phyloP scores from a whole-genome alignment of 2,113 vertebrate species.

The Dromaius novaehollandiae region DNA sequence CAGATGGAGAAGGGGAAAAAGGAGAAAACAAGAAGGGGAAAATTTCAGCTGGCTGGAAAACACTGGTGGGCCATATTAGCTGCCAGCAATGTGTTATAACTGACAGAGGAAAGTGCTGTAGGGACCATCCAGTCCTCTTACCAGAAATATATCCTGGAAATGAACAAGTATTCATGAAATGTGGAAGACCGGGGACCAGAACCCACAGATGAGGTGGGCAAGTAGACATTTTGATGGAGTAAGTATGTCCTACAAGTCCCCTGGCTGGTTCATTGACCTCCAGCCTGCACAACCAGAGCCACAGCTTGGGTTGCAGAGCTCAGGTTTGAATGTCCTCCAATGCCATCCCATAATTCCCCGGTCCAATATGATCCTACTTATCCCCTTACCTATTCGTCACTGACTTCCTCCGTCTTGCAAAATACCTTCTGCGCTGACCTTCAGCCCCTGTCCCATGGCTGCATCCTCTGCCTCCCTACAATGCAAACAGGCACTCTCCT shows the following conservation, averaged over 20 bases:
- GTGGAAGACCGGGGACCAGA: not conserved
- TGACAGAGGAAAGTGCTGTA: not conserved
- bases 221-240: not conserved
- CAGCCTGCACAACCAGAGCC: not conserved
- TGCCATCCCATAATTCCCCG: not conserved
- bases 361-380: not conserved
- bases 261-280: not conserved
- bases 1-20: not conserved
- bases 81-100: not conserved
- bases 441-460: not conserved
- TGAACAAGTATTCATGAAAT: not conserved
- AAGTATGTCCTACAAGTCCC: not conserved
- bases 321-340: not conserved
- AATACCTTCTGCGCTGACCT: not conserved
- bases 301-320: not conserved
- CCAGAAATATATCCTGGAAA: not conserved
- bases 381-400: not conserved
- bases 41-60: not conserved
- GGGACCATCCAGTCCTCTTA: too few relatives aligned
- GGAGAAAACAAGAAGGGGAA: not conserved
- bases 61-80: not conserved
- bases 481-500: not conserved
- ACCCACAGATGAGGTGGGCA: not conserved
- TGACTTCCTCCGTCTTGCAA: rapidly evolving
- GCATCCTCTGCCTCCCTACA: not conserved